Conservation (phyloP, 2,888 invertebrate genomes). For the Orchesellides sinensis region DNA sequence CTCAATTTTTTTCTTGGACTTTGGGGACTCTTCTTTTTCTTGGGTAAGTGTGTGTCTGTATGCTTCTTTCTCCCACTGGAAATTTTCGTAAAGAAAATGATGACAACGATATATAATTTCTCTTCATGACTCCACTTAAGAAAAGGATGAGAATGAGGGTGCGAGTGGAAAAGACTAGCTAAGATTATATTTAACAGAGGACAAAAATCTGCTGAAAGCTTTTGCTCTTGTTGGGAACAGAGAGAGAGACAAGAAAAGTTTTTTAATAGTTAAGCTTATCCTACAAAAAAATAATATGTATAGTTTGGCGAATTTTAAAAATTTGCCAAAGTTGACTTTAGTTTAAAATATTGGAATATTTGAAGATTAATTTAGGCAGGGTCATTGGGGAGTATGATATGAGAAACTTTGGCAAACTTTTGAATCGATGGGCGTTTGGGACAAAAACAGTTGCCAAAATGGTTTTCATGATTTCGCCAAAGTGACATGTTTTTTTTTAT, state of each 20-base stretch:
- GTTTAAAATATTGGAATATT: too few relatives aligned
- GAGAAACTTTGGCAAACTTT: too few relatives aligned
- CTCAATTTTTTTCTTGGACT: conserved; percentile 35
- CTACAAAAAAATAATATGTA: conserved; percentile 8
- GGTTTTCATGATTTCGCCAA: too few relatives aligned
- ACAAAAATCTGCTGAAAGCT: conserved; percentile 40
- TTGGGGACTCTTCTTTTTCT: too few relatives aligned
- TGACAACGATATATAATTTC: conserved; percentile 74
- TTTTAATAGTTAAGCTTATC: conserved; percentile 65
- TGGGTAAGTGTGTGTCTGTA: not conserved
- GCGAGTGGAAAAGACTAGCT: not conserved
- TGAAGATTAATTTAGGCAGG: too few relatives aligned
- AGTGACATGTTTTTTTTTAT: too few relatives aligned
- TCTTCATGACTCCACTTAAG: conserved; percentile 63
- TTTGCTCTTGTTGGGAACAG: conserved; percentile 29
- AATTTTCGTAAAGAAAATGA: conserved; percentile 57
- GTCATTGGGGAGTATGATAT: too few relatives aligned
- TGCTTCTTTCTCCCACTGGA: conserved; percentile 17
- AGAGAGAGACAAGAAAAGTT: conserved; percentile 52
- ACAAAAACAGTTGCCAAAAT: too few relatives aligned
- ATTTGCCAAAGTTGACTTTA: too few relatives aligned
- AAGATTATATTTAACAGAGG: conserved; percentile 12
- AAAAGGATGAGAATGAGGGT: conserved; percentile 47
- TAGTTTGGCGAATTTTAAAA: too few relatives aligned
- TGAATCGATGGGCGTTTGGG: too few relatives aligned